Conservation (phyloP, 1,140 invertebrate species). For the Bursaphelenchus mucronatus region DNA sequence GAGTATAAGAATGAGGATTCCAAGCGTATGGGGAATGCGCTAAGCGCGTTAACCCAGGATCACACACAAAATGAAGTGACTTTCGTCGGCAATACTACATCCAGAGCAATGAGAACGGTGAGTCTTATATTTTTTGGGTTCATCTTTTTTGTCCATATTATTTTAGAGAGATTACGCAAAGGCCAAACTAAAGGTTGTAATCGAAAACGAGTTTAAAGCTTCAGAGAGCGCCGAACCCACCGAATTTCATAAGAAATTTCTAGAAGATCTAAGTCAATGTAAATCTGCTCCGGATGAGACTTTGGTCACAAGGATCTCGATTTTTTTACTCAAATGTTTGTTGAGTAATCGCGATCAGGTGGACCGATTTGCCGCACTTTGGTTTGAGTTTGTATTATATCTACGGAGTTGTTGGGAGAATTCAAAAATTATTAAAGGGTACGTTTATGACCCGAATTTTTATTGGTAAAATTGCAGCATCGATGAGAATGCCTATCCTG, state of each 20-base stretch:
- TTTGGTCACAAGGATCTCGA: slow-evolving; percentile 19
- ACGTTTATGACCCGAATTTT: not conserved
- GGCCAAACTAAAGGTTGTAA: not conserved
- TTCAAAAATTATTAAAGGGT: slow-evolving; percentile 33
- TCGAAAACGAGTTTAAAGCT: slow-evolving; percentile 6
- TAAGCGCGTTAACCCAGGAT: not conserved
- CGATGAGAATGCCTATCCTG: slow-evolving; percentile 57
- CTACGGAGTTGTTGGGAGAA: slow-evolving; percentile 38
- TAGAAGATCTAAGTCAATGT: slow-evolving; percentile 1
- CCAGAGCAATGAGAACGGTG: too few species aligned
- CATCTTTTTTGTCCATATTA: too few species aligned
- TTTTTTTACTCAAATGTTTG: slow-evolving; percentile 26
- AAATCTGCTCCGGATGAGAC: slow-evolving; percentile 38
- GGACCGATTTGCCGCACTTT: slow-evolving; percentile 20
- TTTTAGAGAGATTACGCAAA: not conserved
- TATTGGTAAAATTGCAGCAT: slow-evolving; percentile 26
- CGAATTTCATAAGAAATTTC: slow-evolving; percentile 16
- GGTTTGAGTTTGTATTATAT: slow-evolving; percentile 32
- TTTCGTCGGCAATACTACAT: too few species aligned
- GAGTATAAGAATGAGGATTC: not conserved
- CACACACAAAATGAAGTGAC: slow-evolving; percentile 11
- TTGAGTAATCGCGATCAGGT: slow-evolving; percentile 1
- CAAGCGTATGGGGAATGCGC: not conserved
- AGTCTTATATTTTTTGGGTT: too few species aligned
- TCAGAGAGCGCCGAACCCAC: not conserved